These are phyloP conservation scores for Drosophila testacea DNA, from an alignment of 2,888 invertebrate genomes.

Conservation along the genomic window DNA sequence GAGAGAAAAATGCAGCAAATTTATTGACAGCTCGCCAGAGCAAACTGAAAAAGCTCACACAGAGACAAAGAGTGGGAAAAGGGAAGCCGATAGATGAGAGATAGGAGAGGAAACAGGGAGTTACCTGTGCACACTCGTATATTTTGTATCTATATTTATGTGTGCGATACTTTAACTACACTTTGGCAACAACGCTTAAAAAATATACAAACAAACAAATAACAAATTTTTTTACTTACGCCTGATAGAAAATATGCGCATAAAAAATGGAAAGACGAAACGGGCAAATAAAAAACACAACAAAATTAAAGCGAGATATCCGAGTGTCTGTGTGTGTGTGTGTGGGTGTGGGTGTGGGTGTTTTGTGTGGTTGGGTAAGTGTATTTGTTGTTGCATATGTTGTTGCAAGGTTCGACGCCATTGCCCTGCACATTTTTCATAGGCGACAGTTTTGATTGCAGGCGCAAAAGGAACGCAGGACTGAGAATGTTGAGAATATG, in stretches of 20 bases:
- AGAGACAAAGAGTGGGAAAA: neutral
- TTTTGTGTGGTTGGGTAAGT: conserved; percentile 9
- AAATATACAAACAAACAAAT: conserved; percentile 31
- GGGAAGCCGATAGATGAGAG: neutral
- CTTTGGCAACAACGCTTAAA: conserved; percentile 20
- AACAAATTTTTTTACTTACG: conserved; percentile 9
- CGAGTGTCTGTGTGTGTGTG: conserved; percentile 10
- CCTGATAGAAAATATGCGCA: conserved; percentile 21
- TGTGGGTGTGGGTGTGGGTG: conserved; percentile 1
- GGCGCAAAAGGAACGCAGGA: conserved; percentile 30
- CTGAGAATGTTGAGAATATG: conserved; percentile 25
- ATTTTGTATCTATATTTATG: conserved; percentile 23
- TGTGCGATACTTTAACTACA: conserved; percentile 44
- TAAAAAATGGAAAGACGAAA: conserved; percentile 19
- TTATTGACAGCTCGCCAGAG: conserved; percentile 16
- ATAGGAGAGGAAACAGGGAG: neutral
- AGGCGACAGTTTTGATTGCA: conserved; percentile 80
- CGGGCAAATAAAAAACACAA: neutral
- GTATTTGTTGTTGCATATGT: conserved; percentile 31
- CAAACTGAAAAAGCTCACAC: conserved; percentile 8
- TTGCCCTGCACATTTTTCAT: conserved; percentile 77
- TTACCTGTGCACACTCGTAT: conserved; percentile 15
- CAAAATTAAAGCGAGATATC: neutral
- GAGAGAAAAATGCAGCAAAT: conserved; percentile 4
- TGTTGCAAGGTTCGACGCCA: conserved; percentile 65